Conservation (phyloP, 2,888 invertebrate genomes). For the Ashinkailepas kermadecensis region DNA sequence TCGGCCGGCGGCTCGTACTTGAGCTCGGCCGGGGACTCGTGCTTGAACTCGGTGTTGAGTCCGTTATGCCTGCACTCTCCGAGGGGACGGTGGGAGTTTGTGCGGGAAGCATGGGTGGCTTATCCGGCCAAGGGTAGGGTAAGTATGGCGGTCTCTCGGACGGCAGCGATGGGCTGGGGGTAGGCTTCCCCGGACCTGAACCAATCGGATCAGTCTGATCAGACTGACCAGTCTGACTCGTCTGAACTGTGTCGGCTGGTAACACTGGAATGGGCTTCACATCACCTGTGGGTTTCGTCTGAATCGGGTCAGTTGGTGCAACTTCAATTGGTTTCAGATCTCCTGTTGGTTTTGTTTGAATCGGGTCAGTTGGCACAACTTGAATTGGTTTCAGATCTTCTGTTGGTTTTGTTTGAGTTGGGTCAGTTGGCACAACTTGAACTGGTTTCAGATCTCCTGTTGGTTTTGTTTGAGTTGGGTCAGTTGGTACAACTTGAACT, state of each 20-base stretch:
- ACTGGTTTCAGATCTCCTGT: neutral
- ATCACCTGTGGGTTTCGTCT: neutral
- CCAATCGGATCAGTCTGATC: no score
- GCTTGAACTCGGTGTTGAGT: no score
- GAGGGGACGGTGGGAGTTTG: neutral
- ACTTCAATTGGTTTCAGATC: neutral
- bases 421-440: neutral
- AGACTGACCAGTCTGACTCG: neutral
- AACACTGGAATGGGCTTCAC: neutral
- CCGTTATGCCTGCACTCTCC: no score
- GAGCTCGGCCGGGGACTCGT: no score
- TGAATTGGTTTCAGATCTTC: neutral
- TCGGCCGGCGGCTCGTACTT: neutral
- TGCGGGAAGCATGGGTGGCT: neutral
- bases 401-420: neutral
- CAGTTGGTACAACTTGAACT: no score
- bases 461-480: neutral
- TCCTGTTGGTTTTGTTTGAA: neutral
- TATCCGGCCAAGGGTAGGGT: neutral
- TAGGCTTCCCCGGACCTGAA: neutral
- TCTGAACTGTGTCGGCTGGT: neutral
- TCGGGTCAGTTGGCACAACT: no score
- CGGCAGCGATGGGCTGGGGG: neutral
- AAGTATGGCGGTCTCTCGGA: neutral
- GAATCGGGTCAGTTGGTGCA: neutral